Conservation (phyloP, 2,113 vertebrate genomes). For the Ramphastos sulfuratus region DNA sequence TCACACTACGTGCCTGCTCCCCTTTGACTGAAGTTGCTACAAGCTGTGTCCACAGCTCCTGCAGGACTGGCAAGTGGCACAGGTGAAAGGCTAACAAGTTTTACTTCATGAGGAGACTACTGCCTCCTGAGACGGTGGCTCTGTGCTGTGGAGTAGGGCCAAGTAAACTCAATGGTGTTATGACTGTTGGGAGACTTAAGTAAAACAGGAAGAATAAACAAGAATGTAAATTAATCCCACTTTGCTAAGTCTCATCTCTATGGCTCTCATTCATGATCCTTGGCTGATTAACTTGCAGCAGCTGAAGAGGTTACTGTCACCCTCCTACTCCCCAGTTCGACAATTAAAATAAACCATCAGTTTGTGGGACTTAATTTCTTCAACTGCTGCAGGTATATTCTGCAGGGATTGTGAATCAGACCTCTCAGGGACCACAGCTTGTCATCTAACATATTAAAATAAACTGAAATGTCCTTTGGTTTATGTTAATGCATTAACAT, state of each 20-base stretch:
- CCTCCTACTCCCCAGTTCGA: rapidly evolving
- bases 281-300: background rate
- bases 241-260: background rate
- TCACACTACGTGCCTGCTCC: background rate
- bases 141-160: background rate
- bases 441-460: background rate
- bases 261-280: background rate
- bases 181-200: background rate
- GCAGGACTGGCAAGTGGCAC: rapidly evolving
- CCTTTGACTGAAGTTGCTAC: background rate
- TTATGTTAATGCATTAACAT: background rate
- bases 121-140: background rate
- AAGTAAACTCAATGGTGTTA: background rate
- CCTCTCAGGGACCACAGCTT: background rate
- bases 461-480: background rate
- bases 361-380: background rate
- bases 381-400: background rate
- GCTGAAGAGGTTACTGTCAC: background rate
- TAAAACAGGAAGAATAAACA: background rate
- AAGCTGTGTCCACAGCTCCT: background rate
- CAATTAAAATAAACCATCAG: background rate
- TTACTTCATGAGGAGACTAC: background rate
- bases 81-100: background rate
- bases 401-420: background rate
- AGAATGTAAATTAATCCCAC: background rate